Evolutionary conservation across 2,888 invertebrate genomes (phyloP).

Genomic region (Taphrorychus bicolor): DNA sequence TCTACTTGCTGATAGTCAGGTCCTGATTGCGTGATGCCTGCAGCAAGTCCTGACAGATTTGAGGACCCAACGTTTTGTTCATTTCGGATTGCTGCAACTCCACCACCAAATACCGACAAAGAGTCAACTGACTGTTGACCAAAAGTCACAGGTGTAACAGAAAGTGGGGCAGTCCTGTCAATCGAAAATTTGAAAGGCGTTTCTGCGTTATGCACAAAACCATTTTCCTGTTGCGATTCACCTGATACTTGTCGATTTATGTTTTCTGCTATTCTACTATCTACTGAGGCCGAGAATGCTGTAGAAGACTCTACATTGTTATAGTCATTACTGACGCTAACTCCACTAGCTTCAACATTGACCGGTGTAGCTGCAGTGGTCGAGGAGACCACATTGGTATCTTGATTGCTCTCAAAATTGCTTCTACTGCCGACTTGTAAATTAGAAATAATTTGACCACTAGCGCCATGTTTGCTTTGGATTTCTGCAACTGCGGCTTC

Average conservation of each 20-base stretch:
- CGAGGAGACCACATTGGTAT: not conserved
- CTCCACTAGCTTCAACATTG: not conserved
- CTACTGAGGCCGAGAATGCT: not conserved
- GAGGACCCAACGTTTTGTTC: not conserved
- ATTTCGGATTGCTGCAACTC: not conserved
- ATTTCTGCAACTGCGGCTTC: slow-evolving; percentile 40
- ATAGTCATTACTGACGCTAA: not conserved
- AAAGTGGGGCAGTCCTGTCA: not conserved
- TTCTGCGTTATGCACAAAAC: too few species aligned
- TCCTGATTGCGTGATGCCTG: not conserved
- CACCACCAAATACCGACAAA: slow-evolving; percentile 7
- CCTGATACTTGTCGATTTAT: not conserved
- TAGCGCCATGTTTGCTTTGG: slow-evolving; percentile 36
- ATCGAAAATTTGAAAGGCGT: not conserved
- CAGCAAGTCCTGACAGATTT: not conserved
- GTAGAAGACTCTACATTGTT: slow-evolving; percentile 1
- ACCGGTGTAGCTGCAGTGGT: not conserved
- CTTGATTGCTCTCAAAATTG: not conserved
- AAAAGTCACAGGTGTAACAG: slow-evolving; percentile 7
- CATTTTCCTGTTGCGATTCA: not conserved
- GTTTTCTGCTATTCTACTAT: not conserved
- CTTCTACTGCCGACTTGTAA: slow-evolving; percentile 17
- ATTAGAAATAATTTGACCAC: slow-evolving; percentile 30
- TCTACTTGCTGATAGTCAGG: not conserved
- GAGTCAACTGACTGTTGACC: slow-evolving; percentile 5